Conservation (phyloP, 1,140 invertebrate genomes). For the Drosophila rhopaloa region DNA sequence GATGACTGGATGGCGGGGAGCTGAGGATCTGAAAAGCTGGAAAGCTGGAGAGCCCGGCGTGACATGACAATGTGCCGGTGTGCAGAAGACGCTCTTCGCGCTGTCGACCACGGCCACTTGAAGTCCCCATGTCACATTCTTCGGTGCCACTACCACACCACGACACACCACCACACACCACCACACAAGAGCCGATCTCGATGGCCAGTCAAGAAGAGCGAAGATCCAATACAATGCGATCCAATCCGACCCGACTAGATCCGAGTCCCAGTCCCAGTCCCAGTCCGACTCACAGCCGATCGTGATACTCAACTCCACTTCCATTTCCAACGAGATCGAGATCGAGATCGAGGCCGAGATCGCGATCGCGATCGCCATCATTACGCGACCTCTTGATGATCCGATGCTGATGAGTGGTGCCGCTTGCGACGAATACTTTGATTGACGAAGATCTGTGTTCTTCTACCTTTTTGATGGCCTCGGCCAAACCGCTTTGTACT, state of each 20-base stretch:
- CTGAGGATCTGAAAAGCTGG: no score
- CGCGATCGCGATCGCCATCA: constrained; percentile 17
- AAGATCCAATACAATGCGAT: constrained; percentile 1
- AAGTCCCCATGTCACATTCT: constrained; percentile 76
- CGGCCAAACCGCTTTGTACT: no score
- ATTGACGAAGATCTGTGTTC: constrained; percentile 16
- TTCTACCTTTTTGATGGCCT: not conserved
- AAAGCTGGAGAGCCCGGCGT: constrained; percentile 43
- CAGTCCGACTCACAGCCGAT: not conserved
- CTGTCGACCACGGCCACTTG: constrained; percentile 57
- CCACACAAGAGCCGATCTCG: constrained; percentile 37
- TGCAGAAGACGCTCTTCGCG: constrained; percentile 58
- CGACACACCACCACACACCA: not conserved
- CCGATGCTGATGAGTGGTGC: constrained; percentile 35
- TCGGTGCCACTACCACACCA: constrained; percentile 17
- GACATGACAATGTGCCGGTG: constrained; percentile 64
- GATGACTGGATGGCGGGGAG: no score
- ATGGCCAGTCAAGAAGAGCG: constrained; percentile 39
- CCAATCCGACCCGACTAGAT: not conserved
- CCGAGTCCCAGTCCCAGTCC: not conserved
- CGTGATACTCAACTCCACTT: constrained; percentile 39
- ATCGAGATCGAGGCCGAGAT: constrained; percentile 32
- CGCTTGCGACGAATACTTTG: constrained; percentile 55
- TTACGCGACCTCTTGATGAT: constrained; percentile 21
- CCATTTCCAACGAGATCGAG: constrained; percentile 13